phyloP scores from a whole-genome alignment of 2,113 vertebrate genomes.

The Neolamprologus tretocephalus region DNA sequence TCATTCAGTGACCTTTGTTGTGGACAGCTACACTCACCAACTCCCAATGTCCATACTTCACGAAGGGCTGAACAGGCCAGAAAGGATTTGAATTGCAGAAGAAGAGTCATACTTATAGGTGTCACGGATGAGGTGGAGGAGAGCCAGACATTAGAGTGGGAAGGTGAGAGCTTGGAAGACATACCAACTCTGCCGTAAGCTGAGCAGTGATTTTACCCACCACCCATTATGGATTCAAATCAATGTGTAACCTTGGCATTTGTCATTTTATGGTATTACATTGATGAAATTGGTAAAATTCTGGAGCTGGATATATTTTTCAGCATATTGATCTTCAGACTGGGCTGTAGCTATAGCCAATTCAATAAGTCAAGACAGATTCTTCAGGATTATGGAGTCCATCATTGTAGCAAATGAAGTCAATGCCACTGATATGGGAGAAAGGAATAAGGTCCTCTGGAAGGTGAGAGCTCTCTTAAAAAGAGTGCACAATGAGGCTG shows the following conservation, averaged over 20 bases:
- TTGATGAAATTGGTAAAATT: not conserved
- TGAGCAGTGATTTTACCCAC: not conserved
- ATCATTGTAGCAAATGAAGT: not conserved
- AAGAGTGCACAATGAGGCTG: not conserved
- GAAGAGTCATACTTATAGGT: not conserved
- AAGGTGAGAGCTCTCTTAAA: not conserved
- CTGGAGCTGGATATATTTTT: not conserved
- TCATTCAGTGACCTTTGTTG: not conserved
- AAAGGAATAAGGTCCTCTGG: not conserved
- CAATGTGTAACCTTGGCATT: not conserved
- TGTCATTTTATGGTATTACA: not conserved
- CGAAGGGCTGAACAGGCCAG: not conserved
- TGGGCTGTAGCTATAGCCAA: not conserved
- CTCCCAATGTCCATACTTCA: not conserved
- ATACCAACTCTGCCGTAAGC: not conserved
- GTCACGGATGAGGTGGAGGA: not conserved
- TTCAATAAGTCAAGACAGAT: not conserved
- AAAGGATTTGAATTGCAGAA: not conserved
- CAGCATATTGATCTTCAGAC: not conserved
- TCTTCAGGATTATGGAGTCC: not conserved
- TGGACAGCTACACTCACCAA: not conserved
- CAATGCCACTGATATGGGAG: not conserved
- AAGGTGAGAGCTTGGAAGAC: not conserved
- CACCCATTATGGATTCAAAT: not conserved
- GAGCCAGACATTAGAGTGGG: not conserved